Evolutionary conservation across 2,888 invertebrate species (phyloP).

Genomic region (Leistus spinibarbis): DNA sequence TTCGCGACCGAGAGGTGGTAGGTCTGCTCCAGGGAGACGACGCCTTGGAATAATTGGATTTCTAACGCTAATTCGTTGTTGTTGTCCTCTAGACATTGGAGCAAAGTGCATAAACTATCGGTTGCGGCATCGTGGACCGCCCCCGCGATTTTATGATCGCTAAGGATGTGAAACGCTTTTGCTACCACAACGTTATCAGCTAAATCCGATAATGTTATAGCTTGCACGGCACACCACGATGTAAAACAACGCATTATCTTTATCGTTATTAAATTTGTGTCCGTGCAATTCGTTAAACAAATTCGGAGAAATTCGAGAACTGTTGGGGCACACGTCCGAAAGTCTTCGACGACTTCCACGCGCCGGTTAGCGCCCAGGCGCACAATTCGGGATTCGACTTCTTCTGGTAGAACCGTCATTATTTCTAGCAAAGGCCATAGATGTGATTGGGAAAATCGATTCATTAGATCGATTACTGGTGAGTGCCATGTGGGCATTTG

Average conservation of each 20-base stretch:
- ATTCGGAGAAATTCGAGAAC: constrained; percentile 81
- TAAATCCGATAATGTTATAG: constrained; percentile 76
- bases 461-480: constrained; percentile 83
- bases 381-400: constrained; percentile 81
- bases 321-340: constrained; percentile 74
- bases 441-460: constrained; percentile 72
- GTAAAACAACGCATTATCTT: constrained; percentile 86
- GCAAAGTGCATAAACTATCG: constrained; percentile 85
- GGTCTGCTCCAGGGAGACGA: constrained; percentile 79
- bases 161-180: constrained; percentile 73
- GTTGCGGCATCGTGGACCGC: constrained; percentile 86
- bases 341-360: constrained; percentile 80
- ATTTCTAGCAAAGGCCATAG: constrained; percentile 89
- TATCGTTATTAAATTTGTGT: constrained; percentile 70
- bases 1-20: constrained; percentile 91
- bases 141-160: constrained; percentile 62
- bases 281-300: constrained; percentile 69
- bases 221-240: constrained; percentile 88
- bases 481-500: constrained; percentile 94
- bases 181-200: constrained; percentile 75
- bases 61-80: constrained; percentile 77
- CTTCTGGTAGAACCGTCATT: constrained; percentile 93
- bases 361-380: constrained; percentile 91
- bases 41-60: constrained; percentile 78
- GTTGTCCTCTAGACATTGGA: constrained; percentile 81